These are phyloP conservation scores for Glyphotaelius pellucidus DNA, from an alignment of 2,888 invertebrate species.

Conservation along the genomic window DNA sequence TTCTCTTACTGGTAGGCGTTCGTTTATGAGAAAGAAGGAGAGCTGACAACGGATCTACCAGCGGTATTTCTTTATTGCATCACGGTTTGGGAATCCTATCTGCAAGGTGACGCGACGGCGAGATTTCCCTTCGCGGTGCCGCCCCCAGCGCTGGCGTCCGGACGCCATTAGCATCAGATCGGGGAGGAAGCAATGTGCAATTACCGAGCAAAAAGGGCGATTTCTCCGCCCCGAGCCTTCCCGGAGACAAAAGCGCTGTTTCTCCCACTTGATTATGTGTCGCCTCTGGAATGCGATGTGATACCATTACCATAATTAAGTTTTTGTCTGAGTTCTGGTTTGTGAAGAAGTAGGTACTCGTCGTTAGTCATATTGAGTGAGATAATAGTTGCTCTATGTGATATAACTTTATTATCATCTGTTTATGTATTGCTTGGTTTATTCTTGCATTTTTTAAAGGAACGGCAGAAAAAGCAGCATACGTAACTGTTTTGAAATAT, in stretches of 20 bases:
- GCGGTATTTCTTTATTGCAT: neutral
- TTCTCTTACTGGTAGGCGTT: neutral
- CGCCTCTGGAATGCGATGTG: neutral
- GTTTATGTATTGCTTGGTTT: neutral
- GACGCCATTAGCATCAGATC: slow-evolving; percentile 38
- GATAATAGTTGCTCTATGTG: neutral
- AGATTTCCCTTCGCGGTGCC: slow-evolving; percentile 13
- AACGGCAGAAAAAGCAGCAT: neutral
- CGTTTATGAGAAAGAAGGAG: neutral
- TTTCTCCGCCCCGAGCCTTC: neutral
- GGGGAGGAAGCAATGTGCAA: slow-evolving; percentile 38
- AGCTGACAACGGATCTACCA: no score
- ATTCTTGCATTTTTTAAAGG: neutral
- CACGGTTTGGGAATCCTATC: slow-evolving; percentile 5
- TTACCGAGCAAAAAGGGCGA: slow-evolving; percentile 19
- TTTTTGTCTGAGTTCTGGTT: neutral
- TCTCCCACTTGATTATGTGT: neutral
- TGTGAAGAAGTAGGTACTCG: neutral
- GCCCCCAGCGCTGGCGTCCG: slow-evolving; percentile 32
- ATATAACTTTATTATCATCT: neutral
- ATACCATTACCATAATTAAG: neutral
- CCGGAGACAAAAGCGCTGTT: neutral
- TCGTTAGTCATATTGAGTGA: neutral
- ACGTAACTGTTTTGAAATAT: neutral
- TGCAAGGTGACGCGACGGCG: slow-evolving; percentile 34